Evolutionary conservation across 2,888 invertebrate genomes (phyloP).

Genomic region (Metalampra italica): DNA sequence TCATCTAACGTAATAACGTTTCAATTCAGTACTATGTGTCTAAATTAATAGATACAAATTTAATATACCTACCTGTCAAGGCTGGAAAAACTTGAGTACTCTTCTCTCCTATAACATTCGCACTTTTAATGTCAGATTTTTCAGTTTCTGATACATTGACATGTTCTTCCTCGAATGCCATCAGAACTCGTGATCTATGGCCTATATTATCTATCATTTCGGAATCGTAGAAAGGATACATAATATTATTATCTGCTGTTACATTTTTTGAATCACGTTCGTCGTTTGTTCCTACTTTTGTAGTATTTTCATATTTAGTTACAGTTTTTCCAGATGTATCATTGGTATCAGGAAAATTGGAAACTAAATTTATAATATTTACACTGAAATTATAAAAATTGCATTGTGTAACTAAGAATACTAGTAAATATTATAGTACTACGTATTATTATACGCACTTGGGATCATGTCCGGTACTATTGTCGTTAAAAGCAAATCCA

Average conservation of each 20-base stretch:
- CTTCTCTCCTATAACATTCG: background rate
- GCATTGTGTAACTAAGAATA: no score
- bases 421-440: no score
- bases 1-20: no score
- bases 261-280: background rate
- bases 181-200: constrained; percentile 46
- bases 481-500: constrained; percentile 3
- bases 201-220: constrained; percentile 49
- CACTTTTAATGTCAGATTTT: background rate
- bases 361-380: background rate
- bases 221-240: constrained; percentile 35
- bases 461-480: constrained; percentile 16
- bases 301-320: background rate
- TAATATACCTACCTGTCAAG: background rate
- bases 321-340: background rate
- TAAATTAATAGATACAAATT: no score
- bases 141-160: background rate
- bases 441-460: constrained; percentile 2
- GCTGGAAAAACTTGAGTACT: background rate
- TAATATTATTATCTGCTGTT: constrained; percentile 13
- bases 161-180: constrained; percentile 31
- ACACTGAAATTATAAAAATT: background rate
- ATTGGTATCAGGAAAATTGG: background rate
- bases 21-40: no score
- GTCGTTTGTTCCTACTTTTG: background rate